Conservation (phyloP, 2,113 vertebrate species). For the Aldabrachelys gigantea region DNA sequence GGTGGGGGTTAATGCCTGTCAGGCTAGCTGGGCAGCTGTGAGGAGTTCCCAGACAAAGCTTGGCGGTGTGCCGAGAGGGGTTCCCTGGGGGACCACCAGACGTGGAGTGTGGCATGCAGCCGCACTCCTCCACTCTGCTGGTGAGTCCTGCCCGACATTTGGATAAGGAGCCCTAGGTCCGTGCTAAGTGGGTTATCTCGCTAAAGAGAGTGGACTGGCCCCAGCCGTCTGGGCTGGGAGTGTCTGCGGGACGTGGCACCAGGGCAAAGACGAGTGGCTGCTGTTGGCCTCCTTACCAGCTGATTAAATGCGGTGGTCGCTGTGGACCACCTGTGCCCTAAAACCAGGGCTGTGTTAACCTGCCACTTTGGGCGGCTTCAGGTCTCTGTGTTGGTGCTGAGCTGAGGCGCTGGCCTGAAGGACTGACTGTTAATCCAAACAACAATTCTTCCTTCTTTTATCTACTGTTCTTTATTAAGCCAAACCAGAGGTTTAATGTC, state of each 20-base stretch:
- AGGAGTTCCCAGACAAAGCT: background rate
- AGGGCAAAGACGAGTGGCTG: background rate
- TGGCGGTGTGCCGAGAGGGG: background rate
- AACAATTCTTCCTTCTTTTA: background rate
- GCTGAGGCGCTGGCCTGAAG: background rate
- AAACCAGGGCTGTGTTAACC: background rate
- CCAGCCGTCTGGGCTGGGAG: background rate
- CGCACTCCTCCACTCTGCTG: too few species aligned
- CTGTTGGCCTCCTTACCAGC: background rate
- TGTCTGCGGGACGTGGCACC: background rate
- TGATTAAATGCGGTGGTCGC: background rate
- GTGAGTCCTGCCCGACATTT: background rate
- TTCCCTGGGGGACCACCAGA: background rate
- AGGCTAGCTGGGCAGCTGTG: background rate
- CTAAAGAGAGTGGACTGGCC: background rate
- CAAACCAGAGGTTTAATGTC: background rate
- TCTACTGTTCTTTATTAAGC: background rate
- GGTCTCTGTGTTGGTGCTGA: background rate
- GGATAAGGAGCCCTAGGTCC: background rate
- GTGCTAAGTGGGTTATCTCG: too few species aligned
- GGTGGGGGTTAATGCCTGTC: too few species aligned
- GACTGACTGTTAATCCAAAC: background rate
- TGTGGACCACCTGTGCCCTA: background rate
- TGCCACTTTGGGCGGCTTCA: background rate
- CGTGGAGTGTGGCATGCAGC: background rate